These are phyloP conservation scores for Pyrochroa serraticornis DNA, from an alignment of 2,888 invertebrate species.

Conservation along the genomic window DNA sequence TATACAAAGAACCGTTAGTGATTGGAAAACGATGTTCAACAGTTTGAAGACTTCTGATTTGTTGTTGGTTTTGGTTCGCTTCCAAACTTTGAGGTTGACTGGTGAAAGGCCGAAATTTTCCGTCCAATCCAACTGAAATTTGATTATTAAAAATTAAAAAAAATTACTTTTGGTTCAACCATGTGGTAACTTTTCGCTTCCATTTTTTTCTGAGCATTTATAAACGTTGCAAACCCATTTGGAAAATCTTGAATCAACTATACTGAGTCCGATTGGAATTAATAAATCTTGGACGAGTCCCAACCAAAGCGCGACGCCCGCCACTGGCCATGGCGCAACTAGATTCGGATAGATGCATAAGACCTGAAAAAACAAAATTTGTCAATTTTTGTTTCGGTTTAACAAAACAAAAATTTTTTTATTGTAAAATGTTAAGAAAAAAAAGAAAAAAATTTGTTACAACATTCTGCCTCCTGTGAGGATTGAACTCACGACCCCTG, in stretches of 20 bases:
- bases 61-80: conserved; percentile 47
- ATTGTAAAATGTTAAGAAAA: too few relatives aligned
- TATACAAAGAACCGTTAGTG: conserved; percentile 65
- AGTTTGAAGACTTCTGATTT: conserved; percentile 55
- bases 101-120: conserved; percentile 65
- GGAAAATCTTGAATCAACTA: conserved; percentile 65
- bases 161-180: conserved; percentile 40
- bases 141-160: too few relatives aligned
- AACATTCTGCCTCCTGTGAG: conserved; percentile 64
- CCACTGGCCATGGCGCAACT: conserved; percentile 61
- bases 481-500: conserved; percentile 69
- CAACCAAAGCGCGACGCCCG: conserved; percentile 63
- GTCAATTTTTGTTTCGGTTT: not conserved
- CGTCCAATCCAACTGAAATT: conserved; percentile 61
- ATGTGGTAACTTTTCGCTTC: conserved; percentile 57
- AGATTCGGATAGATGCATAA: conserved; percentile 61
- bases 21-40: conserved; percentile 65
- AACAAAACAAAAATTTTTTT: not conserved
- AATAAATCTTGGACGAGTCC: conserved; percentile 64
- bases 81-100: conserved; percentile 56
- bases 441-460: conserved; percentile 4
- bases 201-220: conserved; percentile 50
- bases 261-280: conserved; percentile 63
- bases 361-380: conserved; percentile 53
- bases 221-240: conserved; percentile 63